Evolutionary conservation across 1,140 invertebrate species (phyloP), one percentile per base, ranked within the genome.

Genomic region (Leucophenga varia): DNA sequence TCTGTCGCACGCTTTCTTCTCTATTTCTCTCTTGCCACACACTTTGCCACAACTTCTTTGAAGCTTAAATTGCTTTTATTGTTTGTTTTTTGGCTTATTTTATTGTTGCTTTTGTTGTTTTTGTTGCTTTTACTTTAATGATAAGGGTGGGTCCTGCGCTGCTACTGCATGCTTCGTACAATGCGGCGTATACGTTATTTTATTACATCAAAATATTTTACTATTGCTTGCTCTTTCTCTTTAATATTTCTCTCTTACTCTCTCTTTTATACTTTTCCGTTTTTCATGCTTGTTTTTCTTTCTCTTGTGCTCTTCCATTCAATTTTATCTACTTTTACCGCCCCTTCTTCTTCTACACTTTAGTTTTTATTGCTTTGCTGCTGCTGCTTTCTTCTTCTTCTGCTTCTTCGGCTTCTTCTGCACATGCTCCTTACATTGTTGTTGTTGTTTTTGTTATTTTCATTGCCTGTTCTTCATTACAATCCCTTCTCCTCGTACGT

Each of bases 51-150:
- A 25, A 25, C 67, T 67, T 67, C 59, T 59, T n/a, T 67, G 63
- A 51, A 63, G 63, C 59, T 67, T 67, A 67, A 67, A 67, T 67
- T 67, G 63, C 63, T 67, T 59, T 59, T 59, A 59, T 67, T 65
- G 58, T 65, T 4, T 34, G 6, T 34, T 51, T 22, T 45, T 44
- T 45, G 22, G 34, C 16, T 37, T 17, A 35, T 46, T 47, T 25
- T 25, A 10, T 25, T 25, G 10, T 6, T 25, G 10, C 22, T 25
- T 25, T 25, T 25, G 22, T 25, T 25, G 22, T 25, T 25, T 5
- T 25, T 25, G 22, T 25, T 25, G 22, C 5, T 10, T 25, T 25
- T 10, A 10, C 22, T 25, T 5, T 25, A 25, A 17, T 36, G 32
- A 45, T 19, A 18, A 18, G 9, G 13, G 13, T 32, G n/a, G 22